Conservation (phyloP, 1,140 invertebrate genomes). For the Colletes latitarsis region DNA sequence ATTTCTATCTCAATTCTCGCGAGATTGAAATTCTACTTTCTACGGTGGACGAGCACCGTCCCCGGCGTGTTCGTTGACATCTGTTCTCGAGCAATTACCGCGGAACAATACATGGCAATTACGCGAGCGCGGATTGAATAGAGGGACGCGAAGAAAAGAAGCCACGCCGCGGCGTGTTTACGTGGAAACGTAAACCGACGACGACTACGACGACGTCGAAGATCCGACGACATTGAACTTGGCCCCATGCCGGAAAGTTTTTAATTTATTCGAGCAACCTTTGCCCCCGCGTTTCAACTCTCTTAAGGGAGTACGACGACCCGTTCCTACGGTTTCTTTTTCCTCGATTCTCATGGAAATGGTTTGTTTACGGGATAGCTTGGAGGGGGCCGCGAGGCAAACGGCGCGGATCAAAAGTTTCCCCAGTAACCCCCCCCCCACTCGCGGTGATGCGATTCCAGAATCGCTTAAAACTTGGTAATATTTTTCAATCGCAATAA, state of each 20-base stretch:
- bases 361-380: constrained; percentile 31
- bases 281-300: constrained; percentile 24
- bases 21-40: constrained; percentile 32
- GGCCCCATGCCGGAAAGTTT: constrained; percentile 70
- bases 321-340: constrained; percentile 47
- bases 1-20: constrained; percentile 19
- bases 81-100: constrained; percentile 30
- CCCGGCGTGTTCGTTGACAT: not conserved
- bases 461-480: not conserved
- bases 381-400: not conserved
- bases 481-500: constrained; percentile 12
- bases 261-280: constrained; percentile 71
- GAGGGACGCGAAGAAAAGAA: constrained; percentile 29
- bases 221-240: constrained; percentile 73
- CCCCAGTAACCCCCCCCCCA: no score
- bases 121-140: constrained; percentile 20
- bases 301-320: constrained; percentile 31
- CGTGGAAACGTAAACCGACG: constrained; percentile 43
- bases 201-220: constrained; percentile 36
- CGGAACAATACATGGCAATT: constrained; percentile 37
- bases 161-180: constrained; percentile 38
- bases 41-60: not conserved
- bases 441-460: not conserved
- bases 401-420: constrained; percentile 11
- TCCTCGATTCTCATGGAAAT: constrained; percentile 41